Base-by-base conservation (phyloP, 2,888 invertebrate species). In the Drosophila paranaensis region DNA sequence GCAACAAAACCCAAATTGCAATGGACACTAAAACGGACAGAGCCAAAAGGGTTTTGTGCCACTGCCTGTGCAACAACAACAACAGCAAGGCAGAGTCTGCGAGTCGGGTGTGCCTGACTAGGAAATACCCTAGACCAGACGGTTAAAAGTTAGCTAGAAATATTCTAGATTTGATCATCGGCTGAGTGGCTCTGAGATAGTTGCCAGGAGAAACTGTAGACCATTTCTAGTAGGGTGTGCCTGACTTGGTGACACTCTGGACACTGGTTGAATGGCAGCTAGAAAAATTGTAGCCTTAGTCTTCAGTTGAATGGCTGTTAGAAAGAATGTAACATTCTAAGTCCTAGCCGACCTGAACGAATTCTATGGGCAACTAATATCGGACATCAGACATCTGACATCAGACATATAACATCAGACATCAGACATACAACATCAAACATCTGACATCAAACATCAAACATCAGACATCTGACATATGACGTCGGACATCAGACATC, bases 1-100 rank as follows among this genome's bases (percentile, higher is more conserved):
- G 83, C 89, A 88, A 88, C 83, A 86, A 75, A 82, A 69, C 79
- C 77, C 70, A 83, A 84, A 88, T 86, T 82, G 81, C 89, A 78
- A 86, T 71, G 87, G 87, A 84, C 83, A 82, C 83, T 67, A 73
- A 77, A 82, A 60, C 60, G 42, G 55, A 58, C 58, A 20, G 16
- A 20, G 66, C 14, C 43, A 56, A 37, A 35, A 40, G 43, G 58
- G 55, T 2, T 45, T 14, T 14, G 35, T 13, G 25, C 53, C 35
- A 39, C 25, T 39, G 39, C 50, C 16, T 16, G 16, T 35, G 50
- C 53, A 53, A 11, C 10, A 53, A 39, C 37, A 53, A n/a, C 39
- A 53, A 37, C 39, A 10, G 14, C n/a, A 20, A 20, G 20, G 20
- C 20, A 25, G 13, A 13, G 33, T 35, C 11, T 8, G 13, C 3